Evolutionary conservation across 2,113 vertebrate genomes (phyloP).

Genomic region (Scalopus aquaticus): DNA sequence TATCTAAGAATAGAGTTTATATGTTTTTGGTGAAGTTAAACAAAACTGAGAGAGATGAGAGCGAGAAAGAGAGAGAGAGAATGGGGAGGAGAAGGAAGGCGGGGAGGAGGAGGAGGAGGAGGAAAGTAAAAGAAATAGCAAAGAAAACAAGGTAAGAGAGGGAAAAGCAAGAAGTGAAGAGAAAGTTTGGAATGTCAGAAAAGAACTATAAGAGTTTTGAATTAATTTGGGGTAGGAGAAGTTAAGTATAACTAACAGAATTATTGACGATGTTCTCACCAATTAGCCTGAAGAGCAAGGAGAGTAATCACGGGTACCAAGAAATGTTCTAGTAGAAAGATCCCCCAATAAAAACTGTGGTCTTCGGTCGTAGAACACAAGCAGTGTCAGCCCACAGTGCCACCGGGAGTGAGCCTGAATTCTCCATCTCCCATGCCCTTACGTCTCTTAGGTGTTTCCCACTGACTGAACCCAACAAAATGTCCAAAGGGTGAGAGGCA

Average conservation of each 20-base stretch:
- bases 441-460: background rate
- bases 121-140: background rate
- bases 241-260: background rate
- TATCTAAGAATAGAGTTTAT: background rate
- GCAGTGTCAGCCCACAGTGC: background rate
- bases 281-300: background rate
- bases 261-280: background rate
- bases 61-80: background rate
- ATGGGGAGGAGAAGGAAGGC: background rate
- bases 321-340: background rate
- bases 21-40: background rate
- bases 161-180: background rate
- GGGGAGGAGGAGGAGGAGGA: fast-evolving
- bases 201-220: background rate
- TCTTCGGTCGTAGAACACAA: background rate
- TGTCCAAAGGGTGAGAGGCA: background rate
- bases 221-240: background rate
- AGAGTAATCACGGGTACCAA: background rate
- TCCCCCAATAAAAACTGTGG: background rate
- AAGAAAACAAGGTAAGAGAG: background rate
- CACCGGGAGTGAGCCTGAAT: too few relatives aligned
- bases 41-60: background rate
- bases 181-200: background rate
- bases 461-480: background rate
- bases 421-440: background rate